Evolutionary conservation across 2,888 invertebrate genomes (phyloP).

Genomic region (Hyalella azteca): DNA sequence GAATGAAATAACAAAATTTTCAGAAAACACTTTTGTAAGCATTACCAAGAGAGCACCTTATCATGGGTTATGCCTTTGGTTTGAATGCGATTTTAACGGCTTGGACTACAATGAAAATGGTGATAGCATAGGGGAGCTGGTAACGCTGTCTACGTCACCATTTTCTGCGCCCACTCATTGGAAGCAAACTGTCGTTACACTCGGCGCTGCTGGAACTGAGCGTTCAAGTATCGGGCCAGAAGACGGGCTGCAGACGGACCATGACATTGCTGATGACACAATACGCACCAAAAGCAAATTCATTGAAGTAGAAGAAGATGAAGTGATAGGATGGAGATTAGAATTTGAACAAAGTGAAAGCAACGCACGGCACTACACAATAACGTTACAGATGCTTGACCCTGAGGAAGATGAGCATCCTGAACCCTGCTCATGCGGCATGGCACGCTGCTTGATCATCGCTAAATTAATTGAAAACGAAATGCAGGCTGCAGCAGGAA

Average conservation of each 20-base stretch:
- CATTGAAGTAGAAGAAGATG: conserved; percentile 64
- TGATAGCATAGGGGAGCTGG: conserved; percentile 60
- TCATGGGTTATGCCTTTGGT: conserved; percentile 76
- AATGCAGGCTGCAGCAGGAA: neutral
- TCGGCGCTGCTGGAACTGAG: conserved; percentile 63
- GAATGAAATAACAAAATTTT: conserved; percentile 70
- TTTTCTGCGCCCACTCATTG: conserved; percentile 71
- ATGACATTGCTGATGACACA: neutral
- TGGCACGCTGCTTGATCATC: conserved; percentile 52
- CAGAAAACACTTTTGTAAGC: conserved; percentile 70
- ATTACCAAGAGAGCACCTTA: conserved; percentile 68
- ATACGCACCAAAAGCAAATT: conserved; percentile 69
- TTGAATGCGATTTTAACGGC: conserved; percentile 75
- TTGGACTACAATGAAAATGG: conserved; percentile 61
- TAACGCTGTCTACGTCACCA: conserved; percentile 70
- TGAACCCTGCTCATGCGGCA: conserved; percentile 74
- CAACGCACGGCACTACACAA: conserved; percentile 69
- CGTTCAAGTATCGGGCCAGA: neutral
- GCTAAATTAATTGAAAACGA: conserved; percentile 55
- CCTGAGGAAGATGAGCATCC: conserved; percentile 76
- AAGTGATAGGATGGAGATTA: conserved; percentile 68
- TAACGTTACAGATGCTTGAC: conserved; percentile 75
- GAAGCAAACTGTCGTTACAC: conserved; percentile 77
- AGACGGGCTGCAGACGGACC: too few relatives aligned
- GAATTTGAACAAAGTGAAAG: conserved; percentile 70